These are phyloP conservation scores for Spisula solida DNA, from an alignment of 2,888 invertebrate genomes.

Conservation along the genomic window DNA sequence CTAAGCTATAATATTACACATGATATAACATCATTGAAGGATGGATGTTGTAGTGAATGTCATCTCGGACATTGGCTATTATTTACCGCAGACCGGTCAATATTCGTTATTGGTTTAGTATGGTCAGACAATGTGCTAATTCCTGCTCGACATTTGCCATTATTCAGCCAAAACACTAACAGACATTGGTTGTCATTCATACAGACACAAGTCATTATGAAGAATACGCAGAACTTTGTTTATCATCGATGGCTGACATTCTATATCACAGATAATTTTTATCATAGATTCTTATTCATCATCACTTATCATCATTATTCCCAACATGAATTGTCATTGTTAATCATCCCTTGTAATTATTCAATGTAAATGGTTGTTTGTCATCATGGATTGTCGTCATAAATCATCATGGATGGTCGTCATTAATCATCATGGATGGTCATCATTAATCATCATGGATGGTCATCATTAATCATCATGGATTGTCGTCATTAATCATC, in stretches of 20 bases:
- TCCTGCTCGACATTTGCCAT: not conserved
- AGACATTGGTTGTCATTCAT: not conserved
- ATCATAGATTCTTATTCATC: too few relatives aligned
- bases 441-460: not conserved
- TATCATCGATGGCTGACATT: too few relatives aligned
- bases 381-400: not conserved
- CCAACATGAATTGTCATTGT: too few relatives aligned
- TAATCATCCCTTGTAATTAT: too few relatives aligned
- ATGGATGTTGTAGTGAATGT: too few relatives aligned
- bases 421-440: not conserved
- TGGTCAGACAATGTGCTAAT: not conserved
- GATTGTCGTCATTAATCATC: not conserved
- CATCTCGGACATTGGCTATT: too few relatives aligned
- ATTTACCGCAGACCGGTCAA: not conserved
- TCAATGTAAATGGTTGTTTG: too few relatives aligned
- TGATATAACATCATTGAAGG: too few relatives aligned
- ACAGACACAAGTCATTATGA: not conserved
- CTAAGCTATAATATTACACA: too few relatives aligned
- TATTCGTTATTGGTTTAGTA: not conserved
- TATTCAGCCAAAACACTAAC: not conserved
- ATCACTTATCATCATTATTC: too few relatives aligned
- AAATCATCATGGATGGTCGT: not conserved
- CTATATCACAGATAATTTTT: too few relatives aligned
- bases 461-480: not conserved
- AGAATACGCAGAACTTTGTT: too few relatives aligned